Base-by-base conservation (phyloP, 2,888 invertebrate genomes). In the Chaetoderma sp. region DNA sequence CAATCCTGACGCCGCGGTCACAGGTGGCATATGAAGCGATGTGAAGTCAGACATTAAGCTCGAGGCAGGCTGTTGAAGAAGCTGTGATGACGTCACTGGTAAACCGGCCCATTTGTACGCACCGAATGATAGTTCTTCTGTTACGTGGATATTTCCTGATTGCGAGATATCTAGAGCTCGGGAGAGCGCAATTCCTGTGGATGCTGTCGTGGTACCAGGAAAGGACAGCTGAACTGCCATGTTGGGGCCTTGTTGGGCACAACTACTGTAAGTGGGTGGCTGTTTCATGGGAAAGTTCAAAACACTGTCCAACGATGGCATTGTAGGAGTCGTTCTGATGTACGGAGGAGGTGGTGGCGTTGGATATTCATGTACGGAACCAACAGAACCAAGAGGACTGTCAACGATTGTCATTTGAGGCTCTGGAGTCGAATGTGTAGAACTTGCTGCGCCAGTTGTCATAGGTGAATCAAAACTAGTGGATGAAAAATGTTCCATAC, bases 261-360 rank as follows among this genome's bases (percentile, higher is more conserved):
- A 90, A 70, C 89, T 89, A 39, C 90, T 89, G 78, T 91, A 91
- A 42, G 89, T 89, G n/a, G 90, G 91, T 1, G 91, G 90, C 76
- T 90, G 90, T 80, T 92, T 92, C 42, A 91, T 83, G 50, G 90
- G 82, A 69, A 90, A 83, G 76, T 86, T 87, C 30, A 88, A 64
- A 28, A 77, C 32, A 57, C 55, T 69, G 59, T 70, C 73, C 64
- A 32, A 67, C 67, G 23, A 58, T 52, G 73, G 61, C 16, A 66
- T 59, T 56, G 70, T 67, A 16, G 69, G 68, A 23, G 72, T 32
- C 25, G 76, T 64, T 42, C 73, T 66, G 5, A 79, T 72, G 65
- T 82, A 81, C 6, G 80, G 76, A 1, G 81, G 81, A 10, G 83
- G 83, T 16, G 75, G 68, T 4, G 72, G 65, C 36, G 78, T 75